Base-by-base conservation (phyloP, 2,797 vertebrate genomes). In the Triplophysa bombifrons region DNA sequence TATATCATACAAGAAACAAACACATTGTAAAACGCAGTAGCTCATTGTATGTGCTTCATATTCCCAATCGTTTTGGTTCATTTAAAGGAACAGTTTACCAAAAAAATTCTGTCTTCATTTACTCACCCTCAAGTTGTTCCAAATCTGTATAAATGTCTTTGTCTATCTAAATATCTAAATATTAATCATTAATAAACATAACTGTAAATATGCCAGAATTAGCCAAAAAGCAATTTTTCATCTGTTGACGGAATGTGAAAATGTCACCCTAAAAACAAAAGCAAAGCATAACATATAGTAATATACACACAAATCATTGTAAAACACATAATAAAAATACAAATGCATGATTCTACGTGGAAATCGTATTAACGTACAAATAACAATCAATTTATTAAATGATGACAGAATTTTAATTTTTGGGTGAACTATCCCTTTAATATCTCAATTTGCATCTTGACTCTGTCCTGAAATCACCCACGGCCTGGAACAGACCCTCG, bases 371-470 rank as follows among this genome's bases (percentile, higher is more conserved):
- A 38, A 30, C 8, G 8, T 8, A 8, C 34, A 8, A 38, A 38
- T 38, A 38, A 38, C 1, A 38, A 38, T 8, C 27, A 30, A 30
- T 3, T 41, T 6, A 41, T 6, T 41, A 7, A 41, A 44, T 44
- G 41, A 11, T 46, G 44, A 46, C 44, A 10, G 9, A 46, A 12
- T 46, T 46, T 11, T 11, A 1, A 44, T 11, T 10, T 44, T 44
- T 11, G 41, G 1, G 41, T 44, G 9, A 44, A 44, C 8, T 44
- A 48, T 34, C 72, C 80, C 44, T 66, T 20, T 44, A 61, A 11
- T 72, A 83, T 79, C 64, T 76, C 61, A 72, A 50, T 72, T 46
- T 66, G 68, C 60, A 56, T 73, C 67, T 69, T 27, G 30, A 83
- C 60, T 22, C 19, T 20, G 25, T 56, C 60, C 61, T 53, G 71